These are phyloP conservation scores for Patella caerulea DNA, from an alignment of 2,888 invertebrate species.

Conservation along the genomic window DNA sequence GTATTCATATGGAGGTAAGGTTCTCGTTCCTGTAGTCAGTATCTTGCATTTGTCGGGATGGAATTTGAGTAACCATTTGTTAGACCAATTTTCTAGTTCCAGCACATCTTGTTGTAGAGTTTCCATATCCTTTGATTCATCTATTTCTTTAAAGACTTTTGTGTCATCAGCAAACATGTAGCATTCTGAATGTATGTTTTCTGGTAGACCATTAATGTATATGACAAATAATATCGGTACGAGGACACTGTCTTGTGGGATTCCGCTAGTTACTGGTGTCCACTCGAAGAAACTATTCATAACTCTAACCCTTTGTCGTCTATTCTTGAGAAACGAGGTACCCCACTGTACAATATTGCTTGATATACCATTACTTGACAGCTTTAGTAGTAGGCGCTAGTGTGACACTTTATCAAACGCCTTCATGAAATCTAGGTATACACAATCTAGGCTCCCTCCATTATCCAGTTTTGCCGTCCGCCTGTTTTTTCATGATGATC, in stretches of 20 bases:
- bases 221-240: conserved; percentile 32
- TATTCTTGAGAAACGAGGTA: no score
- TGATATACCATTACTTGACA: not conserved
- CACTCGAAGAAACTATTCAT: not conserved
- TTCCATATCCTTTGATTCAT: not conserved
- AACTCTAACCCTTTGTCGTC: not conserved
- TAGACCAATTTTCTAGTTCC: conserved; percentile 23
- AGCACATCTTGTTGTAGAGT: conserved; percentile 18
- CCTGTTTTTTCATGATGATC: not conserved
- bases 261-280: not conserved
- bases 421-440: no score
- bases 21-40: no score
- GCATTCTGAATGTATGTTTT: conserved; percentile 8
- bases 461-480: no score
- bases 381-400: no score
- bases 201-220: conserved; percentile 14
- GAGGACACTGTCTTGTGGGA: conserved; percentile 23
- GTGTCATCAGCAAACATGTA: conserved; percentile 33
- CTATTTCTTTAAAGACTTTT: conserved; percentile 18
- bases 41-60: no score
- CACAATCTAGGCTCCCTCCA: no score
- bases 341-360: not conserved
- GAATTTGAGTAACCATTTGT: conserved; percentile 21
- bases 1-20: not conserved
- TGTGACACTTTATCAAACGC: no score